phyloP scores from a whole-genome alignment of 2,888 invertebrate species.

The Andrena hattorfiana region DNA sequence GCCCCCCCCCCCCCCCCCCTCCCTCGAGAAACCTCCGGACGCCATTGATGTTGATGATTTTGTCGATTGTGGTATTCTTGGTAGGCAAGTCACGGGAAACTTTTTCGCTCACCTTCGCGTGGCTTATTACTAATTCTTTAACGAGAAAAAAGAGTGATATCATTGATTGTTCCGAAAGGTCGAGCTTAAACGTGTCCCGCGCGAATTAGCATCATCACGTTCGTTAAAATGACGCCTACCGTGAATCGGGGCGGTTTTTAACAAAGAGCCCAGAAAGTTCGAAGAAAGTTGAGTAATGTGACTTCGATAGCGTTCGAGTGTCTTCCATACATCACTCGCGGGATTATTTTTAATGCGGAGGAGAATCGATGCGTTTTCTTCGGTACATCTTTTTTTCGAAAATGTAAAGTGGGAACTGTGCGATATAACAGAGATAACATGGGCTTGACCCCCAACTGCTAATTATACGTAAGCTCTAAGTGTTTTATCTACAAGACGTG shows the following conservation, averaged over 20 bases:
- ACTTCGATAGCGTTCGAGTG: not conserved
- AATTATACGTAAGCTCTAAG: no score
- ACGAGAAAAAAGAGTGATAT: constrained; percentile 47
- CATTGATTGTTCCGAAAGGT: constrained; percentile 44
- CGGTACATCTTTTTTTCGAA: no score
- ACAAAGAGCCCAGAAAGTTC: not conserved
- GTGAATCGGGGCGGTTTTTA: not conserved
- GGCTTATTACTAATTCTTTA: constrained; percentile 43
- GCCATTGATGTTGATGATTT: constrained; percentile 16
- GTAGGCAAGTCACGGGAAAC: constrained; percentile 38
- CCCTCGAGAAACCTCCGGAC: no score
- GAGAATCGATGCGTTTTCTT: not conserved
- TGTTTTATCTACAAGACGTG: no score
- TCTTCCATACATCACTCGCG: not conserved
- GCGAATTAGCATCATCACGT: constrained; percentile 4
- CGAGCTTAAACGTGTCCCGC: not conserved
- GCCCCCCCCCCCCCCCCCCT: no score
- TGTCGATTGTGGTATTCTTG: constrained; percentile 18
- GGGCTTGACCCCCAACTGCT: no score
- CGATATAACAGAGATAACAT: no score
- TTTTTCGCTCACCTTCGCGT: constrained; percentile 31
- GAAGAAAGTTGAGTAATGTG: not conserved
- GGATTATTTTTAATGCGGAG: not conserved
- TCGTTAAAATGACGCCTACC: constrained; percentile 3
- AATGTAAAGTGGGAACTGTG: no score